Base-by-base conservation (phyloP, 2,888 invertebrate genomes). In the Drosophila neotestacea region DNA sequence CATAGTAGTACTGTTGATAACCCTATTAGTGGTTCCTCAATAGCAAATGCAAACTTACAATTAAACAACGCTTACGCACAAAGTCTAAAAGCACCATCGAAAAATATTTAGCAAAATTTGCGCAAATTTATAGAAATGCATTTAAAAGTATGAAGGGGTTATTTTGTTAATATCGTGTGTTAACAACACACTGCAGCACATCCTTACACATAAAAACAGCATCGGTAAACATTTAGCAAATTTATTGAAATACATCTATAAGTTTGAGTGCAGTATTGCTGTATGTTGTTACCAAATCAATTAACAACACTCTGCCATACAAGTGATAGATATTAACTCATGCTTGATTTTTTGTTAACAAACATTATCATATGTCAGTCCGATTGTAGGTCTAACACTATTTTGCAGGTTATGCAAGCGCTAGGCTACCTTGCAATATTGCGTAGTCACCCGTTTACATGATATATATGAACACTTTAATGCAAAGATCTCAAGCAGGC, bases 241-340 rank as follows among this genome's bases (percentile, higher is more conserved):
- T 41, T 66, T 46, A 54, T 68, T 55, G 52, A 28, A 63, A 75
- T 70, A 28, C 42, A 72, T 62, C 52, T 42, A 38, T 54, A 48
- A 39, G 64, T 41, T 56, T 67, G 46, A 36, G 10, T 47, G 61
- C 60, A 73, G 73, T 60, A 52, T 38, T 54, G 50, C 47, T 58
- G 36, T 58, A 65, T 70, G 62, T 77, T 73, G 80, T 78, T 79
- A 72, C 46, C 70, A 42, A 6, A 65, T 67, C 22, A 60, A 58
- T 61, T 68, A 68, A 73, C 70, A 81, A 70, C 70, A 59, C 80
- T 77, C 83, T 83, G 83, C 86, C 83, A 85, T 78, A 66, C 52
- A 81, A 81, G 73, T 79, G 70, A 80, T 81, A 83, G 68, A 71
- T 59, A 60, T 69, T 55, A 70, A 68, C 54, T 61, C 51, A 48